phyloP scores from a whole-genome alignment of 2,888 invertebrate species.

The Allygus modestus region DNA sequence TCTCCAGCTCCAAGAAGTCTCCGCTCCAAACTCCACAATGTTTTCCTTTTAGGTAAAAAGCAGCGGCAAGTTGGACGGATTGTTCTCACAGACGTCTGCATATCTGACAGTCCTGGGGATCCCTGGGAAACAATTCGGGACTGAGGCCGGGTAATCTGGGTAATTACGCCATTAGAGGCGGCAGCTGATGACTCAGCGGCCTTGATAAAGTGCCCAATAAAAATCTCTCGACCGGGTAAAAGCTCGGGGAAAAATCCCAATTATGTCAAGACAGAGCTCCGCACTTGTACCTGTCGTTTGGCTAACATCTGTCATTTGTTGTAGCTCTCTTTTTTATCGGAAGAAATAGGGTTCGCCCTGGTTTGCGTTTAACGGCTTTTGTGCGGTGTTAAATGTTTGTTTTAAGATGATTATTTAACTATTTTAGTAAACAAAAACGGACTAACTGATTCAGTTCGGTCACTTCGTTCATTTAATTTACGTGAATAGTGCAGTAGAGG shows the following conservation, averaged over 20 bases:
- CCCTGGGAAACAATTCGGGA: constrained; percentile 31
- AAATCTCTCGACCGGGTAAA: constrained; percentile 31
- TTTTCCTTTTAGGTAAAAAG: background rate
- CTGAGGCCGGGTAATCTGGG: background rate
- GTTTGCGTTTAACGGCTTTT: too few relatives aligned
- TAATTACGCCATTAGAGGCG: constrained; percentile 29
- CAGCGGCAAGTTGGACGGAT: background rate
- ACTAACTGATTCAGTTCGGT: too few relatives aligned
- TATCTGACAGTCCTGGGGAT: constrained; percentile 20
- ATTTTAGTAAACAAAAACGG: too few relatives aligned
- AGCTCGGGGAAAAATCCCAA: constrained; percentile 47
- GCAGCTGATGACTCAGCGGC: constrained; percentile 14
- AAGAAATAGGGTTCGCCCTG: background rate
- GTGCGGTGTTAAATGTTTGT: too few relatives aligned
- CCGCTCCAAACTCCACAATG: too few relatives aligned
- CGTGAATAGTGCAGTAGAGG: too few relatives aligned
- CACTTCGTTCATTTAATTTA: too few relatives aligned
- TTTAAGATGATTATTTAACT: too few relatives aligned
- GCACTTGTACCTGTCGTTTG: background rate
- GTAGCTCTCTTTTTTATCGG: background rate
- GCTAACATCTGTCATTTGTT: constrained; percentile 9
- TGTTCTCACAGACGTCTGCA: constrained; percentile 14
- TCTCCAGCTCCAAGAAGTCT: background rate
- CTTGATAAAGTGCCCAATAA: constrained; percentile 46
- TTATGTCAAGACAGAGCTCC: constrained; percentile 18